phyloP scores from a whole-genome alignment of 2,113 vertebrate species.

The Laticauda laticaudata region DNA sequence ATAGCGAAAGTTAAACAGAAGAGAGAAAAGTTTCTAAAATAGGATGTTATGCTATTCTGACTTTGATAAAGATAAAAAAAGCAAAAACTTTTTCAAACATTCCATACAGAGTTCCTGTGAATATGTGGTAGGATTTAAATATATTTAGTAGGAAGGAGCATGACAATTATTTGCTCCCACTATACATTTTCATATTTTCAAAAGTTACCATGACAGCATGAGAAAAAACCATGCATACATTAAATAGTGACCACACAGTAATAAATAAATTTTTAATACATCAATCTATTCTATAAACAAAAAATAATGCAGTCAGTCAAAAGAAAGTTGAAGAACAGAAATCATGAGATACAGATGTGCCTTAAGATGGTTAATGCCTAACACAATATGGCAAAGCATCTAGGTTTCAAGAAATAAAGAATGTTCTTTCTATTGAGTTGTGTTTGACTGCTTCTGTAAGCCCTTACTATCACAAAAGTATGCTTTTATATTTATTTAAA shows the following conservation, averaged over 20 bases:
- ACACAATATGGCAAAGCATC: conserved; percentile 7
- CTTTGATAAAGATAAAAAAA: not conserved
- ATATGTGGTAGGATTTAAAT: not conserved
- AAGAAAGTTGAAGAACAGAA: not conserved
- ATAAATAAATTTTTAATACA: not conserved
- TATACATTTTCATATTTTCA: not conserved
- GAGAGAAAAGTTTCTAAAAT: no score
- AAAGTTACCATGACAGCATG: not conserved
- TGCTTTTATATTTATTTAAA: not conserved
- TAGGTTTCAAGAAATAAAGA: conserved; percentile 4
- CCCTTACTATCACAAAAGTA: conserved; percentile 11
- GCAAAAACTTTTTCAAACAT: not conserved
- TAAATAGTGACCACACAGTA: not conserved
- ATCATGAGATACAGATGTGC: not conserved
- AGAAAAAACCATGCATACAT: not conserved
- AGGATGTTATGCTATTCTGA: not conserved
- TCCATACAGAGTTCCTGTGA: not conserved
- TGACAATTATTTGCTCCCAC: not conserved
- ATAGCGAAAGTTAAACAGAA: not conserved
- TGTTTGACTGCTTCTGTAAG: conserved; percentile 21
- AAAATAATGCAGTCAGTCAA: not conserved
- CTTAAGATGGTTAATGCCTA: not conserved
- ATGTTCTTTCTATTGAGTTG: conserved; percentile 25
- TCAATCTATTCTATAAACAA: not conserved
- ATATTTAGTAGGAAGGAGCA: not conserved